Evolutionary conservation across 2,888 invertebrate species (phyloP), one percentile per base, ranked within the genome.

Genomic region (Odontocolon sp.): DNA sequence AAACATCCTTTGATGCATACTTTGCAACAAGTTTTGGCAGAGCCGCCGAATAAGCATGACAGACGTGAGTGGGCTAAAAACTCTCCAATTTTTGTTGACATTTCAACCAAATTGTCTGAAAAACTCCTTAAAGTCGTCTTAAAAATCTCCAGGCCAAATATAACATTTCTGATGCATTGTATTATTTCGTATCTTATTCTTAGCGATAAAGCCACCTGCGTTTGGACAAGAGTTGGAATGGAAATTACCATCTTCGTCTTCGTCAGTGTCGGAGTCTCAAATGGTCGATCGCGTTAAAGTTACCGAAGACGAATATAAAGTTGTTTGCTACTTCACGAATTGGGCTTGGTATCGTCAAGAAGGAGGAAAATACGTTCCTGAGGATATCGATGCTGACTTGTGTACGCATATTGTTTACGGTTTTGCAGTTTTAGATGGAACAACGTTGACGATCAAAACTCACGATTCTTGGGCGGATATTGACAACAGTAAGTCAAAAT

Each of bases 281-380:
- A 56, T 59, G 5, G 5, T 47, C 4, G 57, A 68, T 6, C 38
- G 45, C 9, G 11, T 59, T 18, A 33, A 36, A 9, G 57, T 72
- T 18, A 40, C 70, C 66, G 81, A 86, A 2, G 86, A 89, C 2
- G 91, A 92, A 23, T 96, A 93, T 85, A 97, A 96, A 91, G 94
- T 97, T 0, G 94, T 97, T 2, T 97, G 97, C 85, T 97, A 97
- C 87, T 97, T 97, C 88, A 97, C 97, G 0, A 97, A 97, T 87
- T 98, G 97, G 97, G 96, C 97, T 23, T 97, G 97, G 96, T 97
- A 97, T 90, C 94, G 97, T 80, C 96, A 96, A 84, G 95, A 94
- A 0, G 92, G 93, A 71, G 97, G 96, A 16, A 96, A 96, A 90
- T 97, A 93, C 86, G 90, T 96, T 11, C 97, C 97, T 0, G 94